phyloP scores from a whole-genome alignment of 2,797 vertebrate genomes.

The Melanotaenia nigrans region DNA sequence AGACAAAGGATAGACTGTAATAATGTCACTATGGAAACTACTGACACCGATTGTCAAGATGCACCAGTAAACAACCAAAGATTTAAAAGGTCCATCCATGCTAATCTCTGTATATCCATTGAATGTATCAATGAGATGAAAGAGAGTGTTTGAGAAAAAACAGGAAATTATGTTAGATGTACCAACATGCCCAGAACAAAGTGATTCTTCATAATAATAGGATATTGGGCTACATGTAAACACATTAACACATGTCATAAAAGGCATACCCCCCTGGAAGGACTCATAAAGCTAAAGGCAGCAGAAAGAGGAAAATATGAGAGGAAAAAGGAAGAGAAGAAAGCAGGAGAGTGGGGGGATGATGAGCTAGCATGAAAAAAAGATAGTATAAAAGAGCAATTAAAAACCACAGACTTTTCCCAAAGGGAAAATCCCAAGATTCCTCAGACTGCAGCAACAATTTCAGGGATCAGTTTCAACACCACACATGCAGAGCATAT shows the following conservation, averaged over 20 bases:
- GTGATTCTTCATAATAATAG: slow-evolving; percentile 29
- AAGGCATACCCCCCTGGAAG: neutral
- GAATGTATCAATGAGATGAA: neutral
- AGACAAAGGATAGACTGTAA: slow-evolving; percentile 26
- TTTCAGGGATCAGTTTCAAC: slow-evolving; percentile 54
- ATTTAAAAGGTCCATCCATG: slow-evolving; percentile 11
- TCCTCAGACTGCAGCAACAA: slow-evolving; percentile 53
- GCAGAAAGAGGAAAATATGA: slow-evolving; percentile 14
- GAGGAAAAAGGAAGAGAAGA: slow-evolving; percentile 1
- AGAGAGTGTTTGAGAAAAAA: slow-evolving; percentile 11
- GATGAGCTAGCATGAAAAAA: slow-evolving; percentile 26
- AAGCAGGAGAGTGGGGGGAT: slow-evolving; percentile 18
- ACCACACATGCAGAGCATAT: slow-evolving; percentile 33
- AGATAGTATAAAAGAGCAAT: slow-evolving; percentile 43
- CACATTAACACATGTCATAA: slow-evolving; percentile 22
- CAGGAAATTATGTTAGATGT: slow-evolving; percentile 26
- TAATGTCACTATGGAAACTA: slow-evolving; percentile 41
- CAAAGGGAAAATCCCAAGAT: slow-evolving; percentile 61
- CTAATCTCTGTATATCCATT: slow-evolving; percentile 19
- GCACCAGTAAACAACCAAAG: slow-evolving; percentile 11
- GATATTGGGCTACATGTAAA: slow-evolving; percentile 20
- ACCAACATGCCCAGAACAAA: slow-evolving; percentile 15
- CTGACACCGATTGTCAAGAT: slow-evolving; percentile 13
- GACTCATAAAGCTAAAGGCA: slow-evolving; percentile 23
- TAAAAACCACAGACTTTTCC: slow-evolving; percentile 56